Percentiles rank a stretch among this genome's conserved stretches.
Conservation (phyloP, 2,113 vertebrate genomes). For the Eptesicus fuscus region DNA sequence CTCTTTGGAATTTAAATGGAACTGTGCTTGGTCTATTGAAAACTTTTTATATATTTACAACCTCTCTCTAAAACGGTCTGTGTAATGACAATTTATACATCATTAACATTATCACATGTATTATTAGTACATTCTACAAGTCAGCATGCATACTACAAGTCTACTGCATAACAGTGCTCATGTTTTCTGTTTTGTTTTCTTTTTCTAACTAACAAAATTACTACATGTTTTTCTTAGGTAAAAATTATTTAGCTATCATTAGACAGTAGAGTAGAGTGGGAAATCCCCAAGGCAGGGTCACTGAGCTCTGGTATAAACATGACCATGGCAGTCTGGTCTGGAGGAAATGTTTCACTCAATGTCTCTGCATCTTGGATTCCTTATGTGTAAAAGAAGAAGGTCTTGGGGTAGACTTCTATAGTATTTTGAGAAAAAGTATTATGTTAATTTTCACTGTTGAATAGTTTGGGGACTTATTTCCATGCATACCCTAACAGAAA, state of each 20-base stretch:
- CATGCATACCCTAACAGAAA: neutral
- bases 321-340: neutral
- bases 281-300: neutral
- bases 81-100: neutral
- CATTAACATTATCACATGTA: neutral
- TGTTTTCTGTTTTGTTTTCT: neutral
- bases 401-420: neutral
- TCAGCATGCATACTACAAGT: neutral
- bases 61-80: neutral
- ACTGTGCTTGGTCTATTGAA: neutral
- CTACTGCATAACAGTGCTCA: neutral
- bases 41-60: neutral
- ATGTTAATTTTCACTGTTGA: neutral
- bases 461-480: neutral
- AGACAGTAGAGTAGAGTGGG: neutral
- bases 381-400: neutral
- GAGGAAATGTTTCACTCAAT: neutral
- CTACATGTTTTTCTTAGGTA: neutral
- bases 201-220: neutral
- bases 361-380: neutral
- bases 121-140: neutral
- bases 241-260: neutral
- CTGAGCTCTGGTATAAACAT: neutral
- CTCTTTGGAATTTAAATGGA: neutral
- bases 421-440: neutral